phyloP scores from a whole-genome alignment of 1,140 invertebrate genomes.

The Pantala flavescens region DNA sequence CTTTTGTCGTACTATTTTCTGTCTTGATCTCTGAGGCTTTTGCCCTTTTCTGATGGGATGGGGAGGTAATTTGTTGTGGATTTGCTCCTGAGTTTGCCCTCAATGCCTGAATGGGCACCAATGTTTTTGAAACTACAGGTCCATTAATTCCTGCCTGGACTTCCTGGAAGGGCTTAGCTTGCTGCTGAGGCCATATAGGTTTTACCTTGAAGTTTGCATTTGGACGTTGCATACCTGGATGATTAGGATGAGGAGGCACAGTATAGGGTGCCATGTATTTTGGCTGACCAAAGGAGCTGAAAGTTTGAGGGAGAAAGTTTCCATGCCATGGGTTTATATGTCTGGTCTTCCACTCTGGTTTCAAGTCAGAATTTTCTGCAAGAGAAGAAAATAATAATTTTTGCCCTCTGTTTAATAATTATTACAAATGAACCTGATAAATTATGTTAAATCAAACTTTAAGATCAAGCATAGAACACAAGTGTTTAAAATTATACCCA shows the following conservation, averaged over 20 bases:
- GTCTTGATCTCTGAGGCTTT: background rate
- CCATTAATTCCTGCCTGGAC: no score
- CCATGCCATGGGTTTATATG: background rate
- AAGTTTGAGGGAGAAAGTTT: background rate
- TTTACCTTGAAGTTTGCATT: no score
- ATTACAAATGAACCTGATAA: no score
- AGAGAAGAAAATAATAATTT: no score
- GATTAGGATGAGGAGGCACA: background rate
- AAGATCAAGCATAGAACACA: no score
- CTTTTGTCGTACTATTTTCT: background rate
- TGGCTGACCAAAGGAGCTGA: background rate
- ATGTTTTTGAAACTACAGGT: no score
- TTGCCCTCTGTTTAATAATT: no score
- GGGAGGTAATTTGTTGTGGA: background rate
- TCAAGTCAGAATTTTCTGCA: background rate
- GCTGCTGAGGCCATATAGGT: no score
- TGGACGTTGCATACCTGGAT: no score
- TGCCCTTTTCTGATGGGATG: background rate
- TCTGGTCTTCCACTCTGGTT: background rate
- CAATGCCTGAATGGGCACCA: background rate
- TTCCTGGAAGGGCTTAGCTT: no score
- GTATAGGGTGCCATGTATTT: background rate
- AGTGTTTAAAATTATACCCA: no score
- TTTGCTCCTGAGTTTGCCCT: background rate
- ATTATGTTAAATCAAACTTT: no score